A percentile compares a stretch with the other conserved stretches of the same genome.
phyloP scores from a whole-genome alignment of 2,888 invertebrate genomes.

The Rotaria magnacalcarata region DNA sequence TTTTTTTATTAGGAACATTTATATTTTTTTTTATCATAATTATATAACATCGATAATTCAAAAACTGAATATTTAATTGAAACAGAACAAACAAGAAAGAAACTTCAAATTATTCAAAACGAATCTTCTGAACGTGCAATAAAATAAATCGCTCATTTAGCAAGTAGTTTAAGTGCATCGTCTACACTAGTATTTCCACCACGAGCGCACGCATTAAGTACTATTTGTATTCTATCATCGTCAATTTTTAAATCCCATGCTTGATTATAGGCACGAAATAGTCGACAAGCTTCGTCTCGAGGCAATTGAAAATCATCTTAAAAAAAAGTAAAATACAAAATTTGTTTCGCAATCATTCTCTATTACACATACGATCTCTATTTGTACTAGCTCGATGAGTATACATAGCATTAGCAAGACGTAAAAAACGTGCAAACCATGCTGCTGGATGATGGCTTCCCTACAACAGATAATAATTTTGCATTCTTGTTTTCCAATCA shows the following conservation, averaged over 20 bases:
- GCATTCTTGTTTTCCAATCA: constrained; percentile 25
- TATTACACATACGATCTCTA: constrained; percentile 50
- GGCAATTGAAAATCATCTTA: constrained; percentile 43
- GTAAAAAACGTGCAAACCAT: constrained; percentile 55
- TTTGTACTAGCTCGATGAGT: constrained; percentile 50
- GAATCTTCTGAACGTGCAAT: not conserved
- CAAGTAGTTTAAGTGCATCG: constrained; percentile 40
- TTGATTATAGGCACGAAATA: constrained; percentile 42
- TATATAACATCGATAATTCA: too few species aligned
- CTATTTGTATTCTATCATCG: constrained; percentile 38
- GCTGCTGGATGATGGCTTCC: constrained; percentile 46
- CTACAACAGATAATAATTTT: not conserved
- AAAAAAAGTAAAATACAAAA: not conserved
- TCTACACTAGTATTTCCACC: constrained; percentile 41
- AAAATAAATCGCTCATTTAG: not conserved
- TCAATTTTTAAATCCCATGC: constrained; percentile 44
- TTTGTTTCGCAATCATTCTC: not conserved
- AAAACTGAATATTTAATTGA: not conserved
- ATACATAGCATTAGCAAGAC: constrained; percentile 54
- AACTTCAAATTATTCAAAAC: too few species aligned
- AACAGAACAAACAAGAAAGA: not conserved
- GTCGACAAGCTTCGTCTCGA: constrained; percentile 42
- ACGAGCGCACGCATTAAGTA: constrained; percentile 21
- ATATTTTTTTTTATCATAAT: too few species aligned
- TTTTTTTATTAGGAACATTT: too few species aligned